These are phyloP conservation scores for Brachyhypopomus gauderio DNA, from an alignment of 2,113 vertebrate species.

Conservation along the genomic window DNA sequence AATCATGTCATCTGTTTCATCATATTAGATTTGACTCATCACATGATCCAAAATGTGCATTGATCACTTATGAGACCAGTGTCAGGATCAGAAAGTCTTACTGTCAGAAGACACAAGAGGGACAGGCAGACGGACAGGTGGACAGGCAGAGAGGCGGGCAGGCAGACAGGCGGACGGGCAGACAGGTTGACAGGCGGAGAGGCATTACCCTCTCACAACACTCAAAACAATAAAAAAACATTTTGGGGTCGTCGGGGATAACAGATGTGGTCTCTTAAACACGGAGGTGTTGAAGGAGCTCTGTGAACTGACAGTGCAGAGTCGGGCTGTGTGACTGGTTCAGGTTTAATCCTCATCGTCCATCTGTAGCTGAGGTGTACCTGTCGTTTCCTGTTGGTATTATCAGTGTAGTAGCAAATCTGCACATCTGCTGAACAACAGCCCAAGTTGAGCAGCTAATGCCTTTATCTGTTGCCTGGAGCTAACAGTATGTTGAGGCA, in stretches of 20 bases:
- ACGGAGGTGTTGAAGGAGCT: neutral
- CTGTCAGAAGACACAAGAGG: neutral
- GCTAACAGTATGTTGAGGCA: neutral
- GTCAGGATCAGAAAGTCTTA: slow-evolving; percentile 30
- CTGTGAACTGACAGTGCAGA: neutral
- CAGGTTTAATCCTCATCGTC: too few species aligned
- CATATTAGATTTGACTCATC: slow-evolving; percentile 33
- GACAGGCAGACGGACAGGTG: neutral
- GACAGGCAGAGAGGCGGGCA: neutral
- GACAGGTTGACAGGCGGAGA: neutral
- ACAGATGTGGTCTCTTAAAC: neutral
- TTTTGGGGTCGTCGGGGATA: neutral
- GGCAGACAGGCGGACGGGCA: neutral
- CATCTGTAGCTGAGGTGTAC: too few species aligned
- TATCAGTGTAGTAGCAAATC: too few species aligned
- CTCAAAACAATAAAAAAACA: neutral
- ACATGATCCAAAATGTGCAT: slow-evolving; percentile 35
- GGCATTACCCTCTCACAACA: slow-evolving; percentile 13
- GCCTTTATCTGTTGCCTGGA: neutral
- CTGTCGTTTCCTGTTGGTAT: too few species aligned
- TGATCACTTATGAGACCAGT: slow-evolving; percentile 33
- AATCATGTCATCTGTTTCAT: slow-evolving; percentile 24
- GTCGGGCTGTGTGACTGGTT: neutral
- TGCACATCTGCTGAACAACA: too few species aligned
- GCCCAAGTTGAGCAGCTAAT: neutral